Evolutionary conservation across 2,888 invertebrate genomes (phyloP), one percentile per base, ranked within the genome.

Genomic region (Ennomos erosarius): DNA sequence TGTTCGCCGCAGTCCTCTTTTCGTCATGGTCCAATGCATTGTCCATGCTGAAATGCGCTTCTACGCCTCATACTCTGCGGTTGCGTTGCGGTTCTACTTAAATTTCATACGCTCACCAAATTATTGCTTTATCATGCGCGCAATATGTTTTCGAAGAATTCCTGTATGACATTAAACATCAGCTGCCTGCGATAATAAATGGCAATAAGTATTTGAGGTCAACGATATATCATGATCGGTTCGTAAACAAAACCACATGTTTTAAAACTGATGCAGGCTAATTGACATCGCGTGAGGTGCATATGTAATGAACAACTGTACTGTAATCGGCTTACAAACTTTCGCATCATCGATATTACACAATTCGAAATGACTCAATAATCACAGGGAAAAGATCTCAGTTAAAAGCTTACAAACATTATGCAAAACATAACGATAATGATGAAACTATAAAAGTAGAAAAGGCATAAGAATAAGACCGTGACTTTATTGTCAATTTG

Each of bases 261-360:
- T 81, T 80, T 83, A 75, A 76, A 79, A 76, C 77, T 67, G 74
- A 83, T 85, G 76, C 79, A 79, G 82, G 79, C 71, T 85, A 85
- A 85, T 87, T 81, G 80, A 76, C 78, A 79, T 72, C 69, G 77
- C 78, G 78, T 80, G 83, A 63, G 68, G 57, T 70, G 79, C 73
- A 71, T 84, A 72, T 73, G 67, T 63, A 78, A 83, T 80, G 71
- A 77, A 67, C 67, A 67, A 71, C 68, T 69, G 69, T 76, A 73
- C 70, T 71, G 67, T 76, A 74, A 75, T 78, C 73, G 65, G 67
- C 70, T 75, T 72, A 69, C 70, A 62, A 76, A 76, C 70, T 71
- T 64, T 60, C 61, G 62, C 64, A 65, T 69, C 66, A 69, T 70
- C 65, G 55, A 55, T 66, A 68, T 69, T 56, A 56, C 47, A 54